Base-by-base conservation (phyloP, 2,113 vertebrate genomes). In the Thamnophis sirtalis region DNA sequence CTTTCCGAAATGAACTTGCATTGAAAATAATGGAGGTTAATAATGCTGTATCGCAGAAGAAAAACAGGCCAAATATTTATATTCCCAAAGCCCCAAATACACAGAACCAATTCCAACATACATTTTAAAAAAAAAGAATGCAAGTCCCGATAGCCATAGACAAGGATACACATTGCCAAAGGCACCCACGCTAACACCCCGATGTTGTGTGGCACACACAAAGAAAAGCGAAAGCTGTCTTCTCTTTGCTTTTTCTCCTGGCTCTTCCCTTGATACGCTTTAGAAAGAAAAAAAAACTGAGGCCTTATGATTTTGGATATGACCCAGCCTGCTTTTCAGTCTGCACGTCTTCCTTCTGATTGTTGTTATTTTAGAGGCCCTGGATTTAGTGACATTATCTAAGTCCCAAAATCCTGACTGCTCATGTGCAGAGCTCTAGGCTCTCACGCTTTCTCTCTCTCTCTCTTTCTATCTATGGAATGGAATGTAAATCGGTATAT, bases 401-500 rank as follows among this genome's bases (percentile, higher is more conserved):
- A 7, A 51, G 49, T 33, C 28, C 38, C 4, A 28, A 49, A 22
- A 26, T 24, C 43, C 3, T 19, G 8, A 21, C 55, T 24, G 28
- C 55, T 86, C 84, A 63, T 51, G 26, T 48, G 15, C 58, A 80
- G 50, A 48, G 15, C 17, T 6, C 33, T 13, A 24, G 5, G 9
- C 48, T 56, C 48, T 55, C 43, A 4, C 9, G 17, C 3, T 11
- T 33, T 55, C 4, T 58, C 53, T 26, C 49, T 56, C 55, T 2
- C 33, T 13, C 5, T 13, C 50, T 73, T 2, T 84, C 38, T 19
- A 4, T 49, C 43, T 50, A 22, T 19, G 54, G 48, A 28, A 89
- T 49, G n/a, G 80, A 92, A 88, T 87, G 86, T 73, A 87, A 92
- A 55, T 92, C 9, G 48, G n/a, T 38, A 51, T 89, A 60, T 85